Base-by-base conservation (phyloP, 2,888 invertebrate genomes). In the Yponomeuta cagnagella region DNA sequence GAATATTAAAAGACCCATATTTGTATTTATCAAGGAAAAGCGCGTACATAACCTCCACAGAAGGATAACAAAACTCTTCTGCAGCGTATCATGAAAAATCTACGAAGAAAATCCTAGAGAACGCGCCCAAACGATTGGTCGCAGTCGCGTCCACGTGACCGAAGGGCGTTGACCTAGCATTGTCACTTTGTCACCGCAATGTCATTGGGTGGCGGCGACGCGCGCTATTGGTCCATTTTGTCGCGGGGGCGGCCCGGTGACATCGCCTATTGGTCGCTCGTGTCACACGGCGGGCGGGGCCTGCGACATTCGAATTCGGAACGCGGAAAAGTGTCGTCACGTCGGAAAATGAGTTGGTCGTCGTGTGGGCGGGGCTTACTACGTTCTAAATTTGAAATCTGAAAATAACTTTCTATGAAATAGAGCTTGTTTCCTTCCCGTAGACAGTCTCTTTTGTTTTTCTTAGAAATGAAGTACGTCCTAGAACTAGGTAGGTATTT, bases 231-330 rank as follows among this genome's bases (percentile, higher is more conserved):
- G 90, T 76, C 73, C 78, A 72, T 74, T 75, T 70, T 91, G 92
- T 91, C 92, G 86, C 90, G 84, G 88, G 87, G 88, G 87, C 86
- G 72, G 81, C 77, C 75, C 77, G 79, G 91, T 82, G 92, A 91
- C 92, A 91, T 87, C 78, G 77, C 78, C 77, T 76, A 89, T 91
- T 92, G 90, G 91, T 80, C 75, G 76, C 72, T 80, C 79, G 80
- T 90, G 91, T 92, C 91, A 88, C 86, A 79, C 74, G 74, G 73
- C 74, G 76, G 90, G 90, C 82, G 89, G 82, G 77, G 81, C 76
- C 75, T 75, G 70, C 10, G 74, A 58, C 74, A 76, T 82, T 84
- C 82, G 78, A 82, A 83, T 85, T 88, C 85, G 81, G 33, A 65
- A 31, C 10, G 52, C 52, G 0, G 52, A 58, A 58, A 58, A 58